A percentile compares a stretch with the other conserved stretches of the same genome.
phyloP scores from a whole-genome alignment of 2,888 invertebrate genomes.

The Dynastes tityus region DNA sequence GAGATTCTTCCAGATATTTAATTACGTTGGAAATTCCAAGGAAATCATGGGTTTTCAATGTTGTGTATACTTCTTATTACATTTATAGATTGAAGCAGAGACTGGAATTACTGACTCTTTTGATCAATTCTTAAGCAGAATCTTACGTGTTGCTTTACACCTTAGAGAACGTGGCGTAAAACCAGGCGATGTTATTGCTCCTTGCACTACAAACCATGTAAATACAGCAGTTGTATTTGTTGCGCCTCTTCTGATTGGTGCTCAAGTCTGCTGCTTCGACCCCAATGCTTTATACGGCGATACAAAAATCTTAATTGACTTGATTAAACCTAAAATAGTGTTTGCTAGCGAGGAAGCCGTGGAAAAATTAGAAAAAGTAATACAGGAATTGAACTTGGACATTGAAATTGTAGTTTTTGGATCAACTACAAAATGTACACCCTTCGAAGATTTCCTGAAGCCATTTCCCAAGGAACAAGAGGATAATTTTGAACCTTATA shows the following conservation, averaged over 20 bases:
- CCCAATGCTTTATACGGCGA: slow-evolving; percentile 50
- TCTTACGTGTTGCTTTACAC: slow-evolving; percentile 68
- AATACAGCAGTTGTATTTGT: slow-evolving; percentile 69
- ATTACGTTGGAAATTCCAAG: no score
- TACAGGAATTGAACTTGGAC: slow-evolving; percentile 47
- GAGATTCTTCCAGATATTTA: no score
- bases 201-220: slow-evolving; percentile 69
- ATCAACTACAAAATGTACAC: slow-evolving; percentile 47
- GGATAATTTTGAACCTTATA: slow-evolving; percentile 51
- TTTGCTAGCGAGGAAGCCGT: slow-evolving; percentile 52
- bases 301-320: slow-evolving; percentile 46
- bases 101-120: slow-evolving; percentile 68
- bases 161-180: slow-evolving; percentile 66
- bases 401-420: slow-evolving; percentile 54
- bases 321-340: slow-evolving; percentile 55
- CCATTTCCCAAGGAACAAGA: slow-evolving; percentile 43
- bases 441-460: slow-evolving; percentile 49
- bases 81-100: slow-evolving; percentile 68
- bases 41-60: neutral
- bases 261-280: slow-evolving; percentile 53
- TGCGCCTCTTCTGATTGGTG: slow-evolving; percentile 69
- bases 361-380: slow-evolving; percentile 43
- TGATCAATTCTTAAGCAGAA: slow-evolving; percentile 65
- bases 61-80: no score
- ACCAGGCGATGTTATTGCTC: slow-evolving; percentile 67